Evolutionary conservation across 1,140 invertebrate species (phyloP).

Genomic region (Penaeus japonicus): DNA sequence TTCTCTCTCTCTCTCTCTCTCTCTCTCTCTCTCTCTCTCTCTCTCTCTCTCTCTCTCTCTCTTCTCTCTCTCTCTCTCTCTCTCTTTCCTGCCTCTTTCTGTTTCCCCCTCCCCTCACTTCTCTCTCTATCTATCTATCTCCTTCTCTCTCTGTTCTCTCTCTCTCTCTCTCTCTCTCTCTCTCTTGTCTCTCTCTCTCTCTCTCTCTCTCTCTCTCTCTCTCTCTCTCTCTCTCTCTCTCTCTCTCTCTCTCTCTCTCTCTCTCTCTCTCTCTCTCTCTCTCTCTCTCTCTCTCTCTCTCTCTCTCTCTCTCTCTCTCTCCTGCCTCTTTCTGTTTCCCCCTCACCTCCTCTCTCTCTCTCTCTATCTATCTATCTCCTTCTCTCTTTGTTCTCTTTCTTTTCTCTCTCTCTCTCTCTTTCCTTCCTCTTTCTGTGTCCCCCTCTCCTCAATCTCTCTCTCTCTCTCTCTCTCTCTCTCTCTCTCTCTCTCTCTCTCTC

Average conservation of each 20-base stretch:
- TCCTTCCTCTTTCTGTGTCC: not conserved
- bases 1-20: too few relatives aligned
- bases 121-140: too few relatives aligned
- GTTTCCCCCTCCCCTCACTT: too few relatives aligned
- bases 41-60: too few relatives aligned
- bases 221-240: not conserved
- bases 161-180: too few relatives aligned
- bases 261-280: slow-evolving; percentile 8
- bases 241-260: not conserved
- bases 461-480: not conserved
- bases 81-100: too few relatives aligned
- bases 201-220: too few relatives aligned
- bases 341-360: not conserved
- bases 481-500: not conserved
- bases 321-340: not conserved
- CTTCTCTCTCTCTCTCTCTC: too few relatives aligned
- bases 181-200: too few relatives aligned
- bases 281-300: slow-evolving; percentile 14
- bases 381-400: not conserved
- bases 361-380: not conserved
- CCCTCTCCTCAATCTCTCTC: not conserved
- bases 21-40: too few relatives aligned
- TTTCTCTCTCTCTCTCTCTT: slow-evolving; percentile 24
- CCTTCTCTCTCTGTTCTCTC: too few relatives aligned
- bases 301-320: not conserved